Conservation (phyloP, 2,113 vertebrate genomes). For the Erythrolamprus reginae region DNA sequence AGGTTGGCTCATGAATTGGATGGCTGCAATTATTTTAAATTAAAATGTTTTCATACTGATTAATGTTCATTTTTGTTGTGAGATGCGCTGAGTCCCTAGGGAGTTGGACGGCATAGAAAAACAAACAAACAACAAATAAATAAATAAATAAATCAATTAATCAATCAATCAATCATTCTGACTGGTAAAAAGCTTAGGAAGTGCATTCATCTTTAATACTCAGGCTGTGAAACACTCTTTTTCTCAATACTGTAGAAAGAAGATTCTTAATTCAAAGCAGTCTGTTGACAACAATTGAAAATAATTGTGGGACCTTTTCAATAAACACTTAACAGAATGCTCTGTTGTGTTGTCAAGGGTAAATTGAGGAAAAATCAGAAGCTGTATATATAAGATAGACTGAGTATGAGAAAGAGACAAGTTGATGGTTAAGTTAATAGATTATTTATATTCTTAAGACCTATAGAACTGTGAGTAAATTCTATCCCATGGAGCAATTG, state of each 20-base stretch:
- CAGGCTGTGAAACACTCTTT: neutral
- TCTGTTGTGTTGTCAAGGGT: neutral
- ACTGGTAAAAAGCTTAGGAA: neutral
- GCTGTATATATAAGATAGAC: neutral
- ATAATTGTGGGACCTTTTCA: conserved; percentile 8
- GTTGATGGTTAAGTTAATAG: conserved; percentile 33
- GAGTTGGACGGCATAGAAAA: too few relatives aligned
- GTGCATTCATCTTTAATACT: neutral
- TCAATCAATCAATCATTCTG: too few relatives aligned
- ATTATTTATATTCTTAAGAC: conserved; percentile 28
- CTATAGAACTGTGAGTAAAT: conserved; percentile 12
- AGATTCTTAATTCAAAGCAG: neutral
- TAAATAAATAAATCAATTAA: too few relatives aligned
- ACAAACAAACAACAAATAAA: too few relatives aligned
- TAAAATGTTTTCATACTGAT: too few relatives aligned
- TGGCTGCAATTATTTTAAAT: too few relatives aligned
- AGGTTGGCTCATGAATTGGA: too few relatives aligned
- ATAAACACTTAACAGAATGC: conserved; percentile 11
- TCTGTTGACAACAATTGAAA: conserved; percentile 32
- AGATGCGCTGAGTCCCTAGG: too few relatives aligned
- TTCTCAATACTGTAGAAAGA: neutral
- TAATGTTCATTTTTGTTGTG: too few relatives aligned
- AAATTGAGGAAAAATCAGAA: conserved; percentile 16
- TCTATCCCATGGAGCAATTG: accelerated
- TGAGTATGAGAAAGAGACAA: conserved; percentile 15